Percentiles rank a stretch among this genome's conserved stretches.
These are phyloP conservation scores for Trichogramma evanescens DNA, from an alignment of 2,888 invertebrate species.

Conservation along the genomic window DNA sequence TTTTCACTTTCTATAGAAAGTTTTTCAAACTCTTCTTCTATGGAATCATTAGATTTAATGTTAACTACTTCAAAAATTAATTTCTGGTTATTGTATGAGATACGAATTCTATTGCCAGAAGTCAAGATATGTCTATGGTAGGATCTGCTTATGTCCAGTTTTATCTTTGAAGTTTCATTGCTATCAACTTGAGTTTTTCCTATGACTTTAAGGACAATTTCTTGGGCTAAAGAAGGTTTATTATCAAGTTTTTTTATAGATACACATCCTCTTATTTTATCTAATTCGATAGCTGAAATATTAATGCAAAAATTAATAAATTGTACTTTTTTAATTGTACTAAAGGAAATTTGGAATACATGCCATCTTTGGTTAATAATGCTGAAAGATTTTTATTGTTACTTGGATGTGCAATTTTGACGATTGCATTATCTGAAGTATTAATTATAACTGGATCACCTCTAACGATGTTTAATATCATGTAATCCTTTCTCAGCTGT, in stretches of 20 bases:
- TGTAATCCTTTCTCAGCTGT: too few species aligned
- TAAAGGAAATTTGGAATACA: slow-evolving; percentile 8
- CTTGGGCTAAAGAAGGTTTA: slow-evolving; percentile 27
- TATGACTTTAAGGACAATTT: slow-evolving; percentile 31
- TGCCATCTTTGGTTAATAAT: slow-evolving; percentile 53
- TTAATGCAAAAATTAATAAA: not conserved
- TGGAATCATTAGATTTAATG: slow-evolving; percentile 27
- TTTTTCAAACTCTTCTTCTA: slow-evolving; percentile 7
- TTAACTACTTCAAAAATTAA: slow-evolving; percentile 44
- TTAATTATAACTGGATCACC: slow-evolving; percentile 53
- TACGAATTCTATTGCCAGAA: slow-evolving; percentile 42
- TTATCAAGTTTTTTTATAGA: slow-evolving; percentile 28
- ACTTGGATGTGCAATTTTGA: slow-evolving; percentile 56
- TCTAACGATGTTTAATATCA: slow-evolving; percentile 53
- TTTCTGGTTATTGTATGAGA: slow-evolving; percentile 49
- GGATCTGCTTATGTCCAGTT: slow-evolving; percentile 32
- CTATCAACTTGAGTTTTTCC: slow-evolving; percentile 28
- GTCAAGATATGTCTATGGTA: slow-evolving; percentile 41
- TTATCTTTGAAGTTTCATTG: slow-evolving; percentile 27
- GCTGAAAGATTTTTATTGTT: slow-evolving; percentile 52
- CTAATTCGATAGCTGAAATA: slow-evolving; percentile 33
- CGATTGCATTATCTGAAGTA: slow-evolving; percentile 37
- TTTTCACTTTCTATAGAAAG: slow-evolving; percentile 24
- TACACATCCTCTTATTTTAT: slow-evolving; percentile 31
- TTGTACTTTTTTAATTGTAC: not conserved